Evolutionary conservation across 2,113 vertebrate genomes (phyloP).

Genomic region (Pavo muticus): DNA sequence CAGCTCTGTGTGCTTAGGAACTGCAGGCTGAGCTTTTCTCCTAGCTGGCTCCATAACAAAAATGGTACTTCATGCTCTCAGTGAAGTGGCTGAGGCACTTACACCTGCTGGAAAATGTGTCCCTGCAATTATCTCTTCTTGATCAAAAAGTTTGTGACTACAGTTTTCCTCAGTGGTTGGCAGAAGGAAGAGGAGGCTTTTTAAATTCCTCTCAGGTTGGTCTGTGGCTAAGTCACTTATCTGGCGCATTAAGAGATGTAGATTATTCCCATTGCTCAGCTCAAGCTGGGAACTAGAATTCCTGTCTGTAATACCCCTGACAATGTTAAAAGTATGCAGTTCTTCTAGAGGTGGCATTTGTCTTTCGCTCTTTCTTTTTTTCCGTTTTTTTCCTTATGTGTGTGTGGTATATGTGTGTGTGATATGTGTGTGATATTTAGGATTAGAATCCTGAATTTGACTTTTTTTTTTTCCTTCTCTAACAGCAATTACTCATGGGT

Average conservation of each 20-base stretch:
- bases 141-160: not conserved
- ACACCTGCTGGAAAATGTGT: not conserved
- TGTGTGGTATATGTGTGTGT: no score
- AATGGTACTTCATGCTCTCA: not conserved
- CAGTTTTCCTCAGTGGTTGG: not conserved
- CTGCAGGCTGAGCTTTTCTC: not conserved
- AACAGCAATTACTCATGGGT: not conserved
- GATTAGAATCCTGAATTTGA: not conserved
- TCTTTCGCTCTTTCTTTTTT: not conserved
- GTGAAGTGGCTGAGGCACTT: not conserved
- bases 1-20: not conserved
- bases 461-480: not conserved
- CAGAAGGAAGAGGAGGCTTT: not conserved
- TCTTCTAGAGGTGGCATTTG: not conserved
- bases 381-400: not conserved
- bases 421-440: not conserved
- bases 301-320: not conserved
- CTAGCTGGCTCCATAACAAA: not conserved
- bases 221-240: not conserved
- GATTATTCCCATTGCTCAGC: not conserved
- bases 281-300: not conserved
- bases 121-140: not conserved
- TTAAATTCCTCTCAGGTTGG: not conserved
- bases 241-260: not conserved
- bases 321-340: not conserved